phyloP scores from a whole-genome alignment of 1,140 invertebrate species.

The Temnothorax curvispinosus region DNA sequence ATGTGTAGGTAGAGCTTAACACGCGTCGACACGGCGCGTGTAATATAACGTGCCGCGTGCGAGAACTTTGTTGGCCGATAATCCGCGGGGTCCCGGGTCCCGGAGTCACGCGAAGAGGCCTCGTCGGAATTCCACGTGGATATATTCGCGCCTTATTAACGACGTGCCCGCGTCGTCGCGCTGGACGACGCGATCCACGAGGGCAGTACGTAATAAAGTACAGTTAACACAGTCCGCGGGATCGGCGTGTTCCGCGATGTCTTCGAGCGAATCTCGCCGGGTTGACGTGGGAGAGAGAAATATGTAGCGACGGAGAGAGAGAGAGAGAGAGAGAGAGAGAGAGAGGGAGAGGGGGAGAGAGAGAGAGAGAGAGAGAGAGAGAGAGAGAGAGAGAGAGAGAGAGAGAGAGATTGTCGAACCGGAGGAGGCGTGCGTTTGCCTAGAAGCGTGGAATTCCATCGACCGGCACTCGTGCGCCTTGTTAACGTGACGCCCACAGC shows the following conservation, averaged over 20 bases:
- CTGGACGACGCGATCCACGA: slow-evolving; percentile 12
- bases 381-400: not conserved
- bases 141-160: slow-evolving; percentile 50
- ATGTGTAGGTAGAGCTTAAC: not conserved
- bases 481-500: slow-evolving; percentile 39
- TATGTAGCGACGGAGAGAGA: not conserved
- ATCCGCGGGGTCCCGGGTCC: slow-evolving; percentile 8
- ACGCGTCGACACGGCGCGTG: not conserved
- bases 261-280: not conserved
- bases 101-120: slow-evolving; percentile 22
- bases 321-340: slow-evolving; percentile 10
- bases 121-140: slow-evolving; percentile 21
- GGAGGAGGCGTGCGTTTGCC: slow-evolving; percentile 21
- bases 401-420: slow-evolving; percentile 37
- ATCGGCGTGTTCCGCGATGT: not conserved
- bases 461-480: slow-evolving; percentile 11
- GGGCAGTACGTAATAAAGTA: slow-evolving; percentile 62
- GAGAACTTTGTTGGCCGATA: slow-evolving; percentile 30
- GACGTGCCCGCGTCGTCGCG: not conserved
- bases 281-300: slow-evolving; percentile 6
- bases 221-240: slow-evolving; percentile 52
- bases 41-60: not conserved
- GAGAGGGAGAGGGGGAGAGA: not conserved
- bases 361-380: slow-evolving; percentile 10
- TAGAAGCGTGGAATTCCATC: slow-evolving; percentile 45